These are phyloP conservation scores for Saimiri boliviensis DNA, from an alignment of 2,113 vertebrate genomes.

Conservation along the genomic window DNA sequence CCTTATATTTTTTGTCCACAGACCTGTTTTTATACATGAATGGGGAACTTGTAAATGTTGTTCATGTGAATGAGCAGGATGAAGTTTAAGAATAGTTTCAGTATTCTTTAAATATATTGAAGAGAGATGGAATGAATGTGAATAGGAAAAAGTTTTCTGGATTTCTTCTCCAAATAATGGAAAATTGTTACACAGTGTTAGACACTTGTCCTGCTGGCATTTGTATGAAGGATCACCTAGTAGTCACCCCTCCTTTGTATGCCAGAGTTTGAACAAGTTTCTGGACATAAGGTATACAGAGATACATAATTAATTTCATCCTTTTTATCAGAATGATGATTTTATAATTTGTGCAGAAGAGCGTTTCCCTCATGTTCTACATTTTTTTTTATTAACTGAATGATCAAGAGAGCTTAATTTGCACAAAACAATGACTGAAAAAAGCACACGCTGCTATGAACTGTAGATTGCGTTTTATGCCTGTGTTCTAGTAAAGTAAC, in stretches of 20 bases:
- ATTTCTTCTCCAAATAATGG: background rate
- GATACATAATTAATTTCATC: conserved; percentile 8
- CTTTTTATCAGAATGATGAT: conserved; percentile 34
- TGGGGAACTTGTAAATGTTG: background rate
- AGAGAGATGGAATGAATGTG: background rate
- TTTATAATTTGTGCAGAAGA: conserved; percentile 34
- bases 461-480: background rate
- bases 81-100: background rate
- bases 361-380: background rate
- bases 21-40: background rate
- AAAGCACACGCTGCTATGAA: background rate
- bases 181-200: background rate
- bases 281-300: background rate
- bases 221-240: background rate
- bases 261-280: background rate
- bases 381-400: conserved; percentile 41
- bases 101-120: background rate
- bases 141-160: background rate
- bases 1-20: background rate
- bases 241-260: background rate
- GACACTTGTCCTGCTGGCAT: background rate
- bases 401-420: conserved; percentile 41
- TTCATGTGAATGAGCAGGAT: background rate
- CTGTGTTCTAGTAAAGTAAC: background rate
- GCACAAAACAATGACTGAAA: background rate